phyloP scores from a whole-genome alignment of 1,140 invertebrate genomes.

The Panulirus ornatus region DNA sequence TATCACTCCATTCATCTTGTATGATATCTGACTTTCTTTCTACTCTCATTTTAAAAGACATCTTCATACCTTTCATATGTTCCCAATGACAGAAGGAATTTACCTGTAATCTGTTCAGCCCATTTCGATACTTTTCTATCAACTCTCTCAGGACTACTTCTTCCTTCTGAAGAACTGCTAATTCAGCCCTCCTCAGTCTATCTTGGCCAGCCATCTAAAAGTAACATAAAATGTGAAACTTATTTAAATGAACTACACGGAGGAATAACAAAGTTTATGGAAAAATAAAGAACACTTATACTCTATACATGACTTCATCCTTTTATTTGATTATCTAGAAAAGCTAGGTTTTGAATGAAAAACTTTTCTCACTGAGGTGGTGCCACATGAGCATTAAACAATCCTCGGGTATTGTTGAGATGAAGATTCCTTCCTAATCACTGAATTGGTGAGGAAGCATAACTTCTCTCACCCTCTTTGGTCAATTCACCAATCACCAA shows the following conservation, averaged over 20 bases:
- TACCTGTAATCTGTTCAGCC: neutral
- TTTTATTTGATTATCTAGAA: neutral
- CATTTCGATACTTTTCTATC: conserved; percentile 25
- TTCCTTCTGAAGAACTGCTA: neutral
- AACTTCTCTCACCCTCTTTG: too few species aligned
- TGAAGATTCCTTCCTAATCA: too few species aligned
- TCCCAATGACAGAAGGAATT: neutral
- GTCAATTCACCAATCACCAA: too few species aligned
- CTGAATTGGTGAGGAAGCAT: too few species aligned
- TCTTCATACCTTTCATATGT: neutral
- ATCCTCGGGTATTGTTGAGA: neutral
- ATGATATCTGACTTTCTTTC: too few species aligned
- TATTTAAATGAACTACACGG: too few species aligned
- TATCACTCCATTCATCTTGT: too few species aligned
- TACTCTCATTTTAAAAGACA: neutral
- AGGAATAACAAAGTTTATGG: too few species aligned
- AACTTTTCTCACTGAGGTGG: neutral
- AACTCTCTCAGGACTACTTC: neutral
- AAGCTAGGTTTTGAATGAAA: neutral
- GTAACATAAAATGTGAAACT: too few species aligned
- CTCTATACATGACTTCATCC: neutral
- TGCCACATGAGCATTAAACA: neutral
- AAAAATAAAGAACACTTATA: neutral
- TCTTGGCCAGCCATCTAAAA: neutral
- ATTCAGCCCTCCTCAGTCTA: neutral